Evolutionary conservation across 2,797 vertebrate species (phyloP).

Genomic region (Aeoliscus strigatus): DNA sequence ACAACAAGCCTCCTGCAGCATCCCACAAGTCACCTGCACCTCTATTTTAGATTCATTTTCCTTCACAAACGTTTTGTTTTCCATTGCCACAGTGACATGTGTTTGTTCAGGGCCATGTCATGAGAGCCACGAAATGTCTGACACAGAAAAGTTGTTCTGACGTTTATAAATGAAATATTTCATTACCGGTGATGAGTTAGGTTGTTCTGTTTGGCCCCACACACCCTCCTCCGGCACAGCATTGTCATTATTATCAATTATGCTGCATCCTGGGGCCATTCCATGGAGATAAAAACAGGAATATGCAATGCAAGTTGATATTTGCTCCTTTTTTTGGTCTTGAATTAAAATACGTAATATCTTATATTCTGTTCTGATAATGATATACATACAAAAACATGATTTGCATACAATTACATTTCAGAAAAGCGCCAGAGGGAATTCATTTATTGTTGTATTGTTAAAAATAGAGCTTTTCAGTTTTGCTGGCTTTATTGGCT

Average conservation of each 20-base stretch:
- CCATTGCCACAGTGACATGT: too few species aligned
- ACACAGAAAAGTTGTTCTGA: slow-evolving; percentile 46
- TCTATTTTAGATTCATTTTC: too few species aligned
- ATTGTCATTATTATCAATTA: slow-evolving; percentile 70
- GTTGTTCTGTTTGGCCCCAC: slow-evolving; percentile 32
- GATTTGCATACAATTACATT: slow-evolving; percentile 49
- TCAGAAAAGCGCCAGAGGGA: slow-evolving; percentile 16
- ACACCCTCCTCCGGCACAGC: slow-evolving; percentile 46
- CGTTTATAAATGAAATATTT: slow-evolving; percentile 47
- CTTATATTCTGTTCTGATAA: slow-evolving; percentile 27
- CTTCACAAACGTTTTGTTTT: too few species aligned
- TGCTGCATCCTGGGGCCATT: slow-evolving; percentile 54
- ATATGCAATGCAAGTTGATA: slow-evolving; percentile 57
- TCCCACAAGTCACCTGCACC: too few species aligned
- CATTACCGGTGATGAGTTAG: slow-evolving; percentile 45
- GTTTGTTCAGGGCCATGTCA: too few species aligned
- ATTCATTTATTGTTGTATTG: slow-evolving; percentile 17
- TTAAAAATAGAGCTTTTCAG: slow-evolving; percentile 6
- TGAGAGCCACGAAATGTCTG: too few species aligned
- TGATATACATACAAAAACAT: slow-evolving; percentile 21
- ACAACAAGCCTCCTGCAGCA: slow-evolving; percentile 19
- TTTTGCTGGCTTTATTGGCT: too few species aligned
- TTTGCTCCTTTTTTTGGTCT: slow-evolving; percentile 71
- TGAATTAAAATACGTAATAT: slow-evolving; percentile 50
- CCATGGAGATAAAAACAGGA: slow-evolving; percentile 65